Evolutionary conservation across 1,140 invertebrate species (phyloP), one percentile per base, ranked within the genome.

Genomic region (Bombus sibiricus): DNA sequence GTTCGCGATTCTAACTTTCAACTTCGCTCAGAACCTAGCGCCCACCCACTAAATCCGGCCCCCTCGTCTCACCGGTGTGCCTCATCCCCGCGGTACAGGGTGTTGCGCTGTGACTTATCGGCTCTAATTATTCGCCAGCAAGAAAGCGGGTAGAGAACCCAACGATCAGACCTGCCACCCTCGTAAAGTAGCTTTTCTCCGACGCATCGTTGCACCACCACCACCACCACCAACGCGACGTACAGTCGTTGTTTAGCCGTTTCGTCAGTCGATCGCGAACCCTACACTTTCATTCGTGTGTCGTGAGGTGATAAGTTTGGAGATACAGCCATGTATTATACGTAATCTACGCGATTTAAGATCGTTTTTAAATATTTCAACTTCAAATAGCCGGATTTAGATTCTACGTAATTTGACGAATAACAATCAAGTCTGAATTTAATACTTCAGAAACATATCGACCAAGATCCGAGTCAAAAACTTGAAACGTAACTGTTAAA

Each of bases 31-130:
- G 85, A 75, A 77, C 85, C 72, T 37, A 13, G 34, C 81, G 59
- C 71, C 75, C 53, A 81, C 62, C 69, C 59, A 47, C 78, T 83
- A 62, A 64, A 88, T 81, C 79, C 90, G 86, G 69, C 81, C 82
- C 74, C 85, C 75, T 59, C 64, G 39, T 73, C 77, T 69, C 85
- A 37, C 43, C 53, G 43, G 85, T 80, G 53, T 85, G 82, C 90
- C 91, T 91, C 91, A 91, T 85, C 85, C 82, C 81, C 86, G 76
- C 77, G 87, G 88, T 91, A 91, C 91, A 90, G 92, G 88, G 92
- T 93, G 92, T 93, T 93, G 93, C 92, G 90, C 94, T 93, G 93
- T 95, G 94, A 95, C 94, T 95, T 95, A 95, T 94, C 93, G 94
- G 92, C 93, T 93, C 92, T 94, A 94, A 94, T 94, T 95, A 94